Percentiles rank a stretch among this genome's conserved stretches.
Evolutionary conservation across 2,113 vertebrate species (phyloP).

Genomic region (Chelonoidis abingdonii): DNA sequence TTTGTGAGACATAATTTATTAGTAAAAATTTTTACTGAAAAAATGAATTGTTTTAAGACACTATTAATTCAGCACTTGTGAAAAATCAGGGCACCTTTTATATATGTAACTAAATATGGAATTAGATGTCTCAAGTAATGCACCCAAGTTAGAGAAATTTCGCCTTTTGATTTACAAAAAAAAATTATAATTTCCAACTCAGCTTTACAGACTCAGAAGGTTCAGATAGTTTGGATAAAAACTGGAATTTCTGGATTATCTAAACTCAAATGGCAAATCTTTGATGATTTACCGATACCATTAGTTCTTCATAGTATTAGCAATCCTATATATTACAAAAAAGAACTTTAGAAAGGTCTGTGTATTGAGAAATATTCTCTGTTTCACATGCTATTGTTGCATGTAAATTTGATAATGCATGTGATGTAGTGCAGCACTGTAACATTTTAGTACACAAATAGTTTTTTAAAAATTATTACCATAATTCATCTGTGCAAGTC

Average conservation of each 20-base stretch:
- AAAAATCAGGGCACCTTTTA: neutral
- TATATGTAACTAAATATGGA: neutral
- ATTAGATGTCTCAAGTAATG: neutral
- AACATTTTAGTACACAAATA: neutral
- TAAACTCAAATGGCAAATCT: neutral
- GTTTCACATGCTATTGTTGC: neutral
- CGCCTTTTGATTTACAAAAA: neutral
- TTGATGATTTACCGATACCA: neutral
- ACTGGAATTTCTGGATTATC: neutral
- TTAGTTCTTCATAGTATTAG: no score
- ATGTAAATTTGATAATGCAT: constrained; percentile 4
- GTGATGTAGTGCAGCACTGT: neutral
- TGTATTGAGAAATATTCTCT: neutral
- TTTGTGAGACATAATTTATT: neutral
- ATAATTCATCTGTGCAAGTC: constrained; percentile 36
- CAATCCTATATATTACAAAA: neutral
- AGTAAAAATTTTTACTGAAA: neutral
- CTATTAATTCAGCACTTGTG: neutral
- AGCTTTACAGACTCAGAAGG: neutral
- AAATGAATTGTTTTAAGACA: neutral
- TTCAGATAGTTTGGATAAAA: neutral
- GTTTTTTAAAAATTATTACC: neutral
- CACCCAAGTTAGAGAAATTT: neutral
- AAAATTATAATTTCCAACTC: neutral
- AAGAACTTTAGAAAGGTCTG: neutral